Evolutionary conservation across 2,888 invertebrate genomes (phyloP).

Genomic region (Phania funesta): DNA sequence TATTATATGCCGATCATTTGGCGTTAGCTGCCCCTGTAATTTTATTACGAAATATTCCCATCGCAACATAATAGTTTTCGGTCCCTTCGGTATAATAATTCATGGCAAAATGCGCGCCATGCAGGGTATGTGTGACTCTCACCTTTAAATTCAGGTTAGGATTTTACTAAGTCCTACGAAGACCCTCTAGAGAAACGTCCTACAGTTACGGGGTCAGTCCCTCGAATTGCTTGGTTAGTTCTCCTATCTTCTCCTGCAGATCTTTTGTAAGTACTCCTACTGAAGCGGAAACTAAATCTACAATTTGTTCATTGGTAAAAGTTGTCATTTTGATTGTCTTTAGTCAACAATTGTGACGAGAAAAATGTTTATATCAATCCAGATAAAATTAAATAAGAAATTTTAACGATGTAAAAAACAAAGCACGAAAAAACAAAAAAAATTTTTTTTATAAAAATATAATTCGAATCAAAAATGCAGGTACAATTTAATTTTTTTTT

Average conservation of each 20-base stretch:
- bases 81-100: constrained; percentile 47
- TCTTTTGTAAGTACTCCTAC: background rate
- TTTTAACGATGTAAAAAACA: no score
- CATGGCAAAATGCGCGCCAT: constrained; percentile 35
- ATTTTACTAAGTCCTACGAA: constrained; percentile 16
- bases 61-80: constrained; percentile 1
- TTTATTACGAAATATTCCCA: no score
- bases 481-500: no score
- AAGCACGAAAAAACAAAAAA: no score
- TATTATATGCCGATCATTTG: background rate
- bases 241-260: background rate
- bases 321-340: no score
- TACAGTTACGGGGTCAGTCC: constrained; percentile 2
- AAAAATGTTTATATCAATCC: background rate
- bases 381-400: no score
- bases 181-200: background rate
- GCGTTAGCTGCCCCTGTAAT: no score
- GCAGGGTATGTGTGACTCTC: constrained; percentile 12
- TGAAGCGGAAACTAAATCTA: background rate
- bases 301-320: background rate
- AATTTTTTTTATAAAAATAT: no score
- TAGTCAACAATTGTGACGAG: background rate
- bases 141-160: constrained; percentile 19
- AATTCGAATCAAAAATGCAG: no score
- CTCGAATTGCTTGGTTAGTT: background rate